phyloP scores from a whole-genome alignment of 2,113 vertebrate genomes.

The Verasper variegatus region DNA sequence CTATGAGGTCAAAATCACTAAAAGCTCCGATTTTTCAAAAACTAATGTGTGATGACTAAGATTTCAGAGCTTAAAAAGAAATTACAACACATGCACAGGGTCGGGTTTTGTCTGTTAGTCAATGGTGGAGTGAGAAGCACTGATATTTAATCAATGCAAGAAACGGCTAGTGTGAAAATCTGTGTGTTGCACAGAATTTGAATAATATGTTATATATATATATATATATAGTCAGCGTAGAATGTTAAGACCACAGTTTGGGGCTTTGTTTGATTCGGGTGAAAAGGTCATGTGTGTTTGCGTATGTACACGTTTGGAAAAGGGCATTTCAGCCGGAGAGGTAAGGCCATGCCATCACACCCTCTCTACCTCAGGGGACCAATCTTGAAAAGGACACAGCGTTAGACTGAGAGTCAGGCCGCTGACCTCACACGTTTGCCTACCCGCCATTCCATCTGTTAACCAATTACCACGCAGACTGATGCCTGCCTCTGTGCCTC shows the following conservation, averaged over 20 bases:
- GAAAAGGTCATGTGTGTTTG: background rate
- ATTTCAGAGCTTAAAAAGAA: slow-evolving; percentile 3
- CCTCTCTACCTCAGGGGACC: slow-evolving; percentile 13
- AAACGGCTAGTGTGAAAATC: background rate
- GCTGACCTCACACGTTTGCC: slow-evolving; percentile 45
- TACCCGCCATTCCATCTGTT: slow-evolving; percentile 50
- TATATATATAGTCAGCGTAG: background rate
- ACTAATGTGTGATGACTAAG: background rate
- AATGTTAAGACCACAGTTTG: background rate
- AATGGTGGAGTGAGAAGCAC: background rate
- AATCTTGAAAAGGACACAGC: slow-evolving; percentile 30
- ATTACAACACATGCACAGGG: background rate
- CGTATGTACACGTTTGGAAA: background rate
- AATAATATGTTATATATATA: background rate
- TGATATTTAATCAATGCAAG: slow-evolving; percentile 12
- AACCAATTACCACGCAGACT: slow-evolving; percentile 52
- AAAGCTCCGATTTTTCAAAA: background rate
- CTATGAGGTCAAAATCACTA: background rate
- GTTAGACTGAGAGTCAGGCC: slow-evolving; percentile 31
- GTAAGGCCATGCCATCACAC: background rate
- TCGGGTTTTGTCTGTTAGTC: background rate
- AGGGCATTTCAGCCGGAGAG: background rate
- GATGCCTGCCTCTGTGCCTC: slow-evolving; percentile 39
- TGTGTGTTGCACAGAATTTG: background rate
- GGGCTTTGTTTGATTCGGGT: background rate